A percentile compares a stretch with the other conserved stretches of the same genome.
These are phyloP conservation scores for Mallotus villosus DNA, from an alignment of 2,797 vertebrate species.

Conservation along the genomic window DNA sequence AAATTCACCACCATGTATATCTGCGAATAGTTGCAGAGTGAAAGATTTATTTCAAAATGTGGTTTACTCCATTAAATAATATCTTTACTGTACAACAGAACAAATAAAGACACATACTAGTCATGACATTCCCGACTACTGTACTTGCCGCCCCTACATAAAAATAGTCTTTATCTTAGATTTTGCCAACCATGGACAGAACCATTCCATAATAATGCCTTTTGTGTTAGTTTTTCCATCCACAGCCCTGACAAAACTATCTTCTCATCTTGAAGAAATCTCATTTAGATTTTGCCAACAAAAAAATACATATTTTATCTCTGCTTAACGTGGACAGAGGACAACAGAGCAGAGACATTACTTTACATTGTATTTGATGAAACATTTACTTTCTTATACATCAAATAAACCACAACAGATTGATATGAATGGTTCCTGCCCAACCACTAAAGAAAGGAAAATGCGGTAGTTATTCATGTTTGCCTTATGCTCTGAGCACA, in stretches of 20 bases:
- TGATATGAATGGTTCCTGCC: background rate
- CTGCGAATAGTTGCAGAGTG: conserved; percentile 14
- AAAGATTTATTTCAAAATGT: conserved; percentile 65
- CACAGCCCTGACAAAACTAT: no score
- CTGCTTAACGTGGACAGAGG: background rate
- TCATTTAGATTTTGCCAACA: background rate
- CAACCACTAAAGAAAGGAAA: background rate
- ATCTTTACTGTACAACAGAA: conserved; percentile 60
- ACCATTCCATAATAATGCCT: conserved; percentile 32
- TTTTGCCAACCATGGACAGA: conserved; percentile 24
- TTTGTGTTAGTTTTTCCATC: no score
- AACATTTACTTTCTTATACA: background rate
- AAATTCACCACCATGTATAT: background rate
- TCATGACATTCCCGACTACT: conserved; percentile 43
- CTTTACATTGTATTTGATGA: no score
- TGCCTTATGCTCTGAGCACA: background rate
- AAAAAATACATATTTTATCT: background rate
- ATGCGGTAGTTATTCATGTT: background rate
- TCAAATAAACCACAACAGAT: background rate
- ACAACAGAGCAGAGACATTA: background rate
- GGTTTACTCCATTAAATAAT: conserved; percentile 26
- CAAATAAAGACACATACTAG: conserved; percentile 53
- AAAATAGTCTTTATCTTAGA: conserved; percentile 45
- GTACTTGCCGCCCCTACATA: conserved; percentile 31
- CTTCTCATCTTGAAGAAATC: background rate